A percentile compares a stretch with the other conserved stretches of the same genome.
Conservation (phyloP, 2,113 vertebrate species). For the Perognathus longimembris region DNA sequence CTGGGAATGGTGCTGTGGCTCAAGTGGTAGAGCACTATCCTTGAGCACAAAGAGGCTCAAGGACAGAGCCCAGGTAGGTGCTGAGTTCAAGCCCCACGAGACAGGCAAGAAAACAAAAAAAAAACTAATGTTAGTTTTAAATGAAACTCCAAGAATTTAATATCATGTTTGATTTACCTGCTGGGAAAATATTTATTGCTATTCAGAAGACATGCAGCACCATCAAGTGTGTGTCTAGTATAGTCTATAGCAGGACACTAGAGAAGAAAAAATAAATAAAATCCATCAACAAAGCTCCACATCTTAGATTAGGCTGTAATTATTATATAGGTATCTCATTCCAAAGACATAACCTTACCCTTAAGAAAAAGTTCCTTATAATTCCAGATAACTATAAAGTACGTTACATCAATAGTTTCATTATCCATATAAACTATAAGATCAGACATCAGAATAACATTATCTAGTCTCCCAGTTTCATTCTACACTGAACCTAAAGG, state of each 20-base stretch:
- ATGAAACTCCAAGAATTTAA: slow-evolving; percentile 50
- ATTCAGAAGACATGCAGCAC: slow-evolving; percentile 99
- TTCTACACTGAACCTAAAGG: background rate
- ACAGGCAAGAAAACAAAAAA: too few relatives aligned
- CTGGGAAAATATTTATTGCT: slow-evolving; percentile 99
- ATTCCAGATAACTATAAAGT: slow-evolving; percentile 7
- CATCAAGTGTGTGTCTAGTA: slow-evolving; percentile 98
- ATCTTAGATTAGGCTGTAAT: background rate
- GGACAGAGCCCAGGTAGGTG: too few relatives aligned
- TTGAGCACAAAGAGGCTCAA: too few relatives aligned
- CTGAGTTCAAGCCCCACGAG: too few relatives aligned
- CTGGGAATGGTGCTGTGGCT: too few relatives aligned
- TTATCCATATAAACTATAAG: background rate
- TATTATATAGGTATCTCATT: background rate
- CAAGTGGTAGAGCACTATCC: too few relatives aligned
- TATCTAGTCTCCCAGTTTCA: slow-evolving; percentile 31
- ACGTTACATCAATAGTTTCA: background rate
- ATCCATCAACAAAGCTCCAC: slow-evolving; percentile 39
- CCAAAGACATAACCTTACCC: slow-evolving; percentile 5
- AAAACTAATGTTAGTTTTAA: slow-evolving; percentile 9
- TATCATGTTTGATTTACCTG: slow-evolving; percentile 88
- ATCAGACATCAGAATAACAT: background rate
- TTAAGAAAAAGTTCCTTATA: background rate
- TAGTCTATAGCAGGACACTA: slow-evolving; percentile 99
- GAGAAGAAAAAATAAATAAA: slow-evolving; percentile 66